These are phyloP conservation scores for Aleiodes sp. DNA, from an alignment of 1,140 invertebrate genomes.

Conservation along the genomic window DNA sequence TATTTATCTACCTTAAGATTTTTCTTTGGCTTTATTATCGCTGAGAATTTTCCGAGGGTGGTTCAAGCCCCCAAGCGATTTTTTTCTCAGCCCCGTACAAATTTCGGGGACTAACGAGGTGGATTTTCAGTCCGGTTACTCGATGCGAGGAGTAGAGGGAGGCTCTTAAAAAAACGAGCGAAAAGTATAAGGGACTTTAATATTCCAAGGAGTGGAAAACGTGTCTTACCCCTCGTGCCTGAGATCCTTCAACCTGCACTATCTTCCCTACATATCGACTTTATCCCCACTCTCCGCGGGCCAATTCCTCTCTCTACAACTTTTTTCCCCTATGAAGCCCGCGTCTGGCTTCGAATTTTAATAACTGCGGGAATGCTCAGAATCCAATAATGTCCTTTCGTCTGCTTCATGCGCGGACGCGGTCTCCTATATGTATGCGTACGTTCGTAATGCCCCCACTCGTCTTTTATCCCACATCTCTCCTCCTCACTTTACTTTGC, in stretches of 20 bases:
- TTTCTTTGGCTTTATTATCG: conserved; percentile 29
- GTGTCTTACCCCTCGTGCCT: conserved; percentile 41
- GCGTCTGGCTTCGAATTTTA: conserved; percentile 65
- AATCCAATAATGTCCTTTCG: conserved; percentile 65
- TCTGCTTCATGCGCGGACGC: conserved; percentile 37
- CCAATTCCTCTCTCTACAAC: conserved; percentile 20
- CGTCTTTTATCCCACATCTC: conserved; percentile 44
- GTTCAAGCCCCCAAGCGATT: conserved; percentile 25
- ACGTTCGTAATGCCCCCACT: conserved; percentile 25
- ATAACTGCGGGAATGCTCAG: conserved; percentile 65
- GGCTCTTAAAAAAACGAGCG: conserved; percentile 11
- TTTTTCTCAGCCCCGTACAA: not conserved
- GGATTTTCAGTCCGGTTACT: conserved; percentile 4
- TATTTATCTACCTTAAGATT: conserved; percentile 32
- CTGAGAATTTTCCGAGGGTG: not conserved
- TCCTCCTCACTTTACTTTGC: conserved; percentile 45
- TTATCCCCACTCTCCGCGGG: conserved; percentile 35
- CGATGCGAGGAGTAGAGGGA: not conserved
- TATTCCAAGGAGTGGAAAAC: conserved; percentile 52
- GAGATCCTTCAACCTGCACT: conserved; percentile 34
- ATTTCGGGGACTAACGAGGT: conserved; percentile 16
- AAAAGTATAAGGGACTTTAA: conserved; percentile 54
- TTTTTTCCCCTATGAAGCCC: conserved; percentile 39
- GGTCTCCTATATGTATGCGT: conserved; percentile 24
- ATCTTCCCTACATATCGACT: conserved; percentile 45